Conservation (phyloP, 2,113 vertebrate species). For the Ptyas mucosa region DNA sequence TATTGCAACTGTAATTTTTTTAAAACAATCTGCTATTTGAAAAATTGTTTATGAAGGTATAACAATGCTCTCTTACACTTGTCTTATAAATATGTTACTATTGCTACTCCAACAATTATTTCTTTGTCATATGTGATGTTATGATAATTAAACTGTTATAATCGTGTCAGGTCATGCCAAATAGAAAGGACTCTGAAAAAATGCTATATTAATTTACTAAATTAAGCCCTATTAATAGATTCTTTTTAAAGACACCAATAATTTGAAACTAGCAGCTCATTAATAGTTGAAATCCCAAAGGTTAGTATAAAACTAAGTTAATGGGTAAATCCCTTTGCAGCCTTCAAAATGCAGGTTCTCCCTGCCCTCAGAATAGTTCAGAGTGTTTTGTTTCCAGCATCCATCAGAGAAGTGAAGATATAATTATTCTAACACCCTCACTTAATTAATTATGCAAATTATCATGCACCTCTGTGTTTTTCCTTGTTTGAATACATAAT, state of each 20-base stretch:
- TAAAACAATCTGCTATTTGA: neutral
- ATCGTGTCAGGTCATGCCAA: neutral
- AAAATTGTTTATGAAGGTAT: neutral
- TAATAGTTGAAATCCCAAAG: slow-evolving; percentile 18
- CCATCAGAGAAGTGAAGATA: slow-evolving; percentile 34
- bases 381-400: slow-evolving; percentile 7
- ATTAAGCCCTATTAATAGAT: slow-evolving; percentile 32
- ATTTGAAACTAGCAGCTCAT: slow-evolving; percentile 22
- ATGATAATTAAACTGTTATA: slow-evolving; percentile 6
- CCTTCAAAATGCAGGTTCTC: neutral
- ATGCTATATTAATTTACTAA: slow-evolving; percentile 6
- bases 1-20: neutral
- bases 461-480: neutral
- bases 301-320: slow-evolving; percentile 10
- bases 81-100: slow-evolving; percentile 6
- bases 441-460: slow-evolving; percentile 27
- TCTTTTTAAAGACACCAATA: slow-evolving; percentile 21
- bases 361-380: neutral
- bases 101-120: slow-evolving; percentile 7
- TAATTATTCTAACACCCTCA: slow-evolving; percentile 23
- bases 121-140: slow-evolving; percentile 15
- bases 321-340: slow-evolving; percentile 4
- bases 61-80: neutral
- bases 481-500: slow-evolving; percentile 30
- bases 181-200: slow-evolving; percentile 27